Conservation (phyloP, 1,140 invertebrate genomes). For the Reticulitermes speratus region DNA sequence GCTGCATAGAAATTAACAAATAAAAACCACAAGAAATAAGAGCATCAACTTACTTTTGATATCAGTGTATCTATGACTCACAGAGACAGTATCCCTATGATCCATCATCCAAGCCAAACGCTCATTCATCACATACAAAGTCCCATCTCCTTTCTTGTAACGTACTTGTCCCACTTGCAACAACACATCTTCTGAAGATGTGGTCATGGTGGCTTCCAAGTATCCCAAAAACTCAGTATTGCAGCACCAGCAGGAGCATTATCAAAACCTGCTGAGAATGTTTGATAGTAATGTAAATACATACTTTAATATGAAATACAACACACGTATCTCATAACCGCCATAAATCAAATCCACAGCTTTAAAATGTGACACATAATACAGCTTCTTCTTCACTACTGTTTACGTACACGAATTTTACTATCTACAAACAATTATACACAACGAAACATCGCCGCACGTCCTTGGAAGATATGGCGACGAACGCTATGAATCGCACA, state of each 20-base stretch:
- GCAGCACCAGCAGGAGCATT: neutral
- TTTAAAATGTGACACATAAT: neutral
- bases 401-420: neutral
- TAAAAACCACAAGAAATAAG: too few relatives aligned
- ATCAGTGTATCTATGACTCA: slow-evolving; percentile 92
- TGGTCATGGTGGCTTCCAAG: slow-evolving; percentile 59
- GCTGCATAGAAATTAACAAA: too few relatives aligned
- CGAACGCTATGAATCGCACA: neutral
- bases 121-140: slow-evolving; percentile 93
- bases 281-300: neutral
- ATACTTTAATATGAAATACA: neutral
- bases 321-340: too few relatives aligned
- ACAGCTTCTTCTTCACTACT: too few relatives aligned
- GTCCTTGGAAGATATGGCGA: slow-evolving; percentile 1
- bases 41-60: slow-evolving; percentile 78
- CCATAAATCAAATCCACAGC: too few relatives aligned
- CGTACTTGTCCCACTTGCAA: slow-evolving; percentile 88
- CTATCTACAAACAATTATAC: neutral
- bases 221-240: neutral
- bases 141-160: slow-evolving; percentile 95
- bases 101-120: slow-evolving; percentile 94
- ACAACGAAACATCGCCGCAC: neutral
- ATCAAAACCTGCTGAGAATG: neutral
- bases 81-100: slow-evolving; percentile 84
- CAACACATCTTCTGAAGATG: slow-evolving; percentile 89